Percentiles rank a stretch among this genome's conserved stretches.
These are phyloP conservation scores for Cichlasoma orientale DNA, from an alignment of 2,797 vertebrate genomes.

Conservation along the genomic window DNA sequence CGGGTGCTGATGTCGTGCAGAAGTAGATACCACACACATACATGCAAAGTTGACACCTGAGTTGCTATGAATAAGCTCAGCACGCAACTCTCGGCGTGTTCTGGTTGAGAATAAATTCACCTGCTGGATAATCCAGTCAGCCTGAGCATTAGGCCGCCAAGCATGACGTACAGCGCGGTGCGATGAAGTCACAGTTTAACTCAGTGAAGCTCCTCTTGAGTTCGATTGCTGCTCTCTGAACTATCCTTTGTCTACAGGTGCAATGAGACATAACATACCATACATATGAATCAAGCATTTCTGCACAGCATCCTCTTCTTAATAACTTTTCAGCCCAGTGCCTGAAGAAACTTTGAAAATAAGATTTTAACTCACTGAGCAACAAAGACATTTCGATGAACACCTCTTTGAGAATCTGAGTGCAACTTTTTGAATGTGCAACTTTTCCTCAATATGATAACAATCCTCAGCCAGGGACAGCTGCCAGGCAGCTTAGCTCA, in stretches of 20 bases:
- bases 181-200: conserved; percentile 37
- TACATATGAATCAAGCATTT: neutral
- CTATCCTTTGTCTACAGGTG: neutral
- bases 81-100: conserved; percentile 55
- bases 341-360: neutral
- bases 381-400: neutral
- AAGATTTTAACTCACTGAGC: neutral
- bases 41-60: conserved; percentile 33
- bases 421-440: neutral
- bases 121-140: conserved; percentile 70
- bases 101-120: conserved; percentile 69
- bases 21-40: conserved; percentile 10
- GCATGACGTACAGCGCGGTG: conserved; percentile 57
- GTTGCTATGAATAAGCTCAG: conserved; percentile 31
- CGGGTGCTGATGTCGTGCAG: conserved; percentile 8
- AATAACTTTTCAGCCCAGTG: neutral
- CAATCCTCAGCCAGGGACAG: neutral
- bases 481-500: conserved; percentile 41
- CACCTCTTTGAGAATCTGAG: neutral
- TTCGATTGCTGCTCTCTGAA: conserved; percentile 30
- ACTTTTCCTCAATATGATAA: conserved; percentile 21
- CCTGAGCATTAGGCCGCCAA: conserved; percentile 49
- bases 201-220: conserved; percentile 16
- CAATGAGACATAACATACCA: neutral
- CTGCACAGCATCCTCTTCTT: neutral